These are phyloP conservation scores for Hippocampus comes DNA, from an alignment of 2,113 vertebrate genomes.

Conservation along the genomic window DNA sequence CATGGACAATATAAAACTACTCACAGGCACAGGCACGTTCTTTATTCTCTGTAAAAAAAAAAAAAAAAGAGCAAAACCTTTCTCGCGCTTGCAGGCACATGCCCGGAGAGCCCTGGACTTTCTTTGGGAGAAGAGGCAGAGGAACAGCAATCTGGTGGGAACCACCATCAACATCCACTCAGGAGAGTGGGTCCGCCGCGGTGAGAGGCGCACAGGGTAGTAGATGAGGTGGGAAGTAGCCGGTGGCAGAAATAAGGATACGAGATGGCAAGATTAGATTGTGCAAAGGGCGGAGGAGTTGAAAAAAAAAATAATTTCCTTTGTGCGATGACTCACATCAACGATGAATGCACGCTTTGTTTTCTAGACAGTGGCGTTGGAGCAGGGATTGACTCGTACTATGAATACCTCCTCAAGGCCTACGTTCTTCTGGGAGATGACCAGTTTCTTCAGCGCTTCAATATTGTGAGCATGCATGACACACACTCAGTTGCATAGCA, in stretches of 20 bases:
- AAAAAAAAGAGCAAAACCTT: background rate
- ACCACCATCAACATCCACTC: constrained; percentile 98
- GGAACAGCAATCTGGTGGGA: constrained; percentile 96
- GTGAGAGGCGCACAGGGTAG: constrained; percentile 43
- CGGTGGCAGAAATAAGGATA: background rate
- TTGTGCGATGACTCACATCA: constrained; percentile 6
- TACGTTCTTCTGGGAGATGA: constrained; percentile 96
- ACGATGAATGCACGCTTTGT: constrained; percentile 11
- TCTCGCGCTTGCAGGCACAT: constrained; percentile 76
- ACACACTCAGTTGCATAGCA: constrained; percentile 1
- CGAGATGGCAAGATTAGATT: background rate
- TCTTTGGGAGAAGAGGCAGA: constrained; percentile 96
- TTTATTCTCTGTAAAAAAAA: too few species aligned
- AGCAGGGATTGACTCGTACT: constrained; percentile 97
- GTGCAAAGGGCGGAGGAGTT: background rate
- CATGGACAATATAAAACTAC: too few species aligned
- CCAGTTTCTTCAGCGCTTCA: constrained; percentile 93
- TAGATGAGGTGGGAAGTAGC: background rate
- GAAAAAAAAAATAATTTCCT: background rate
- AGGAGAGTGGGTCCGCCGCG: constrained; percentile 87
- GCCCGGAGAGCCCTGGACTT: constrained; percentile 95
- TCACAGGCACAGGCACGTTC: too few species aligned
- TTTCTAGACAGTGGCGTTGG: constrained; percentile 91
- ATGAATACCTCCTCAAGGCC: constrained; percentile 97
- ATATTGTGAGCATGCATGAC: constrained; percentile 79